These are phyloP conservation scores for Clistopyga incitator DNA, from an alignment of 2,888 invertebrate genomes.

Conservation along the genomic window DNA sequence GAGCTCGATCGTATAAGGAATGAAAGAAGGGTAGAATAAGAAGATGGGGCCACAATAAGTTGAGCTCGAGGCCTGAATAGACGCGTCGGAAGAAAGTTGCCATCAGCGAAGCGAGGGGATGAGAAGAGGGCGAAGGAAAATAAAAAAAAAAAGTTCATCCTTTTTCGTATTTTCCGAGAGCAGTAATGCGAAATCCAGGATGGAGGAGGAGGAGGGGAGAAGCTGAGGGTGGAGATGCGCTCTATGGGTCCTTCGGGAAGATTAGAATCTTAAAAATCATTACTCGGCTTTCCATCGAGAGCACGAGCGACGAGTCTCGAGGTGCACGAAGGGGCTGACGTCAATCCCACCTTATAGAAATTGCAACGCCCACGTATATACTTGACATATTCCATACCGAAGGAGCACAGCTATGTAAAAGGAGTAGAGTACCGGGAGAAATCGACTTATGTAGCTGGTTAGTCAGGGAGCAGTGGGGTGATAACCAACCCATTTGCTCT, in stretches of 20 bases:
- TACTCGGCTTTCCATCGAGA: slow-evolving; percentile 69
- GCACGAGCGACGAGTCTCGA: slow-evolving; percentile 34
- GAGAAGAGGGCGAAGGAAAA: slow-evolving; percentile 18
- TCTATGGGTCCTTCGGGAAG: slow-evolving; percentile 72
- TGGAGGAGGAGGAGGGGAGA: no score
- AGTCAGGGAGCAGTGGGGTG: slow-evolving; percentile 55
- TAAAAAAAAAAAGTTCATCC: slow-evolving; percentile 55
- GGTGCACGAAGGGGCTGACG: slow-evolving; percentile 52
- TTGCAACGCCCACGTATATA: slow-evolving; percentile 63
- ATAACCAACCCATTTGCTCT: slow-evolving; percentile 65
- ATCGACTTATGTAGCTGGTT: slow-evolving; percentile 58
- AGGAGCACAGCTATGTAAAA: slow-evolving; percentile 24
- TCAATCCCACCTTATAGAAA: slow-evolving; percentile 63
- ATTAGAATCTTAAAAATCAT: slow-evolving; percentile 82
- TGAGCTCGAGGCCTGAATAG: slow-evolving; percentile 59
- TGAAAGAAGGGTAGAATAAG: slow-evolving; percentile 55
- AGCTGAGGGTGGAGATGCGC: slow-evolving; percentile 52
- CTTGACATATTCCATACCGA: neutral
- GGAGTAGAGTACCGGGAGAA: slow-evolving; percentile 18
- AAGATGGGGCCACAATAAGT: slow-evolving; percentile 61
- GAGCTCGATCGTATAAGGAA: slow-evolving; percentile 38
- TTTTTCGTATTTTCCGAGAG: slow-evolving; percentile 41
- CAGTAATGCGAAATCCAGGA: slow-evolving; percentile 43
- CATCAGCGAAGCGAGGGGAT: slow-evolving; percentile 22
- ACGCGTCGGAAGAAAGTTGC: slow-evolving; percentile 62